A percentile compares a stretch with the other conserved stretches of the same genome.
Evolutionary conservation across 2,113 vertebrate species (phyloP).

Genomic region (Mola mola): DNA sequence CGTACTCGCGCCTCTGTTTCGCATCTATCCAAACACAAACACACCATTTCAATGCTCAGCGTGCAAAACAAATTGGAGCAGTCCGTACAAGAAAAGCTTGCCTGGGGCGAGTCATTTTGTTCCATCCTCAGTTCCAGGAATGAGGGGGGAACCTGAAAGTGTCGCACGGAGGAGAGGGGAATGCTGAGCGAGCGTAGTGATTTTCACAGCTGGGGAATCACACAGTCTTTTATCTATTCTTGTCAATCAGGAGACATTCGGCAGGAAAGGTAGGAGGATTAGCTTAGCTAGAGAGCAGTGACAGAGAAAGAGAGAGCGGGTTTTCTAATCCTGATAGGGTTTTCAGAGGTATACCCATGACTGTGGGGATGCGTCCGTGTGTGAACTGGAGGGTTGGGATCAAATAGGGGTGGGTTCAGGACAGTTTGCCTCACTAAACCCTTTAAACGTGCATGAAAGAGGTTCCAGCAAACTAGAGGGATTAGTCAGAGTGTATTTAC

Average conservation of each 20-base stretch:
- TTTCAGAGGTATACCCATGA: conserved; percentile 62
- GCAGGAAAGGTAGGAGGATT: conserved; percentile 72
- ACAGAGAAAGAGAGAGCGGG: conserved; percentile 59
- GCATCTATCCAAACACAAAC: conserved; percentile 63
- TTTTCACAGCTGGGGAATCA: conserved; percentile 67
- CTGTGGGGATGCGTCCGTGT: conserved; percentile 56
- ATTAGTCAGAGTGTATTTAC: conserved; percentile 73
- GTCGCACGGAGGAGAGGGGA: conserved; percentile 41
- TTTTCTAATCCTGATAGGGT: conserved; percentile 75
- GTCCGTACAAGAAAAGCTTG: conserved; percentile 59
- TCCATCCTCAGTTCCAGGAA: conserved; percentile 57
- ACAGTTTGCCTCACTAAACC: conserved; percentile 62
- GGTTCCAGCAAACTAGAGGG: conserved; percentile 62
- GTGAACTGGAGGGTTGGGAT: conserved; percentile 22
- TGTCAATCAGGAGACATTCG: conserved; percentile 74
- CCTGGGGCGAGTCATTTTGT: conserved; percentile 71
- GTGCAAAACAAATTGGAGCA: conserved; percentile 66
- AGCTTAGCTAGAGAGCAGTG: conserved; percentile 64
- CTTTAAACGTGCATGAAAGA: conserved; percentile 68
- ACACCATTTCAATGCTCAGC: conserved; percentile 48
- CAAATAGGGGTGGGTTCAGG: conserved; percentile 25
- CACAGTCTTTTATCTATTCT: conserved; percentile 70
- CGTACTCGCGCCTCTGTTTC: conserved; percentile 49
- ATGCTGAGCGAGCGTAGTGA: conserved; percentile 50
- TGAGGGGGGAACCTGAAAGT: conserved; percentile 50